Evolutionary conservation across 1,140 invertebrate genomes (phyloP), one percentile per base, ranked within the genome.

Genomic region (Cecropterus lyciades): DNA sequence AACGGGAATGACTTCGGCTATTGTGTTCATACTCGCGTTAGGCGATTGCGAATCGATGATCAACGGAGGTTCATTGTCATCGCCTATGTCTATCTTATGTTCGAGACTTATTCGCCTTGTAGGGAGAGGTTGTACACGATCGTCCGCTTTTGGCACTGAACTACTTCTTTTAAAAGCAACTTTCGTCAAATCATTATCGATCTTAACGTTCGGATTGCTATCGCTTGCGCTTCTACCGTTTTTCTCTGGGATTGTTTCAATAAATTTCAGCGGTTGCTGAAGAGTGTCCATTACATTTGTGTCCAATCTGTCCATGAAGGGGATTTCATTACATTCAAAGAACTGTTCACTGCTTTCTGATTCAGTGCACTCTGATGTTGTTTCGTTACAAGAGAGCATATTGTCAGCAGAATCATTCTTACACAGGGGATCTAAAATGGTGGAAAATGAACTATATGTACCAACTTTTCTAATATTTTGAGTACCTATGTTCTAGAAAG

Each of bases 401-500:
- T 92, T 92, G 16, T 93, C 92, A 0, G 91, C 88, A 0, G 92
- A 93, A 75, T 93, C 90, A 62, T 92, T 92, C 73, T 93, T 93
- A 14, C 83, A 90, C 1, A 93, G 75, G 0, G 90, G 87, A 80
- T 78, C 89, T 91, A 69, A 57, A 80, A 79, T 33, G n/a, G n/a
- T n/a, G n/a, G n/a, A n/a, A 27, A 63, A 51, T 24, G 55, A 43
- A 16, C n/a, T 45, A 67, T 56, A 30, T 46, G 48, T 33, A 40
- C 20, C 17, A 33, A 33, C 1, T 33, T 33, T 33, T 33, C 0
- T 33, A 24, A 5, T 24, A 24, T 24, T 24, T 24, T 5, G 1
- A 3, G 20, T 24, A 24, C 20, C 20, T 24, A 5, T 1, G 20
- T 1, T 5, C 5, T 24, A 24, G 20, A 24, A 24, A 24, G 20